Conservation (phyloP, 2,888 invertebrate genomes). For the Drosophila limbata region DNA sequence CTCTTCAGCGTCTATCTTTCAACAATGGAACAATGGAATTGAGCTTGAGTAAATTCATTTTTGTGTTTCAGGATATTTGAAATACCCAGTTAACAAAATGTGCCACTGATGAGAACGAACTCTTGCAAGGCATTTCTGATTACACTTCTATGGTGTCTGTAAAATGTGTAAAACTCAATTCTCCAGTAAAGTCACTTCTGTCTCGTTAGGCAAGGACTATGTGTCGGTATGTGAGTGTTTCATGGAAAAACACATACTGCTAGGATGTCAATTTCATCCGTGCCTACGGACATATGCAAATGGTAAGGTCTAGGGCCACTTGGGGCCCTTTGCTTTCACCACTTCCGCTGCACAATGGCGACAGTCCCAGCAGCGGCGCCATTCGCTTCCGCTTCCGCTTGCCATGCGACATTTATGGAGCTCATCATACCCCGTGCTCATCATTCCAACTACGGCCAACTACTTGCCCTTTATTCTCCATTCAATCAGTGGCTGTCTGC, state of each 20-base stretch:
- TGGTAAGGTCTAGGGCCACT: slow-evolving; percentile 45
- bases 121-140: slow-evolving; percentile 6
- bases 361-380: slow-evolving; percentile 67
- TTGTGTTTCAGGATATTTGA: background rate
- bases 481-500: slow-evolving; percentile 72
- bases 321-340: slow-evolving; percentile 60
- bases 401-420: slow-evolving; percentile 70
- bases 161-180: slow-evolving; percentile 31
- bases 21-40: slow-evolving; percentile 1
- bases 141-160: background rate
- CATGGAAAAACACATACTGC: slow-evolving; percentile 23
- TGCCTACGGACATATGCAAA: slow-evolving; percentile 60
- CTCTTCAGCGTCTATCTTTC: background rate
- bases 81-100: slow-evolving; percentile 12
- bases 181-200: slow-evolving; percentile 34
- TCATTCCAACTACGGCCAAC: slow-evolving; percentile 42
- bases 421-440: slow-evolving; percentile 53
- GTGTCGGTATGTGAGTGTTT: slow-evolving; percentile 14
- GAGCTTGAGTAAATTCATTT: background rate
- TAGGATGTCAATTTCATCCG: slow-evolving; percentile 26
- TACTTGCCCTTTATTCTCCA: slow-evolving; percentile 71
- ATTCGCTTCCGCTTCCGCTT: slow-evolving; percentile 66
- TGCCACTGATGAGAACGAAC: slow-evolving; percentile 6
- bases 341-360: slow-evolving; percentile 64
- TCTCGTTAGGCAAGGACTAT: slow-evolving; percentile 9